phyloP scores from a whole-genome alignment of 2,113 vertebrate species.

The Corythornis cristatus region DNA sequence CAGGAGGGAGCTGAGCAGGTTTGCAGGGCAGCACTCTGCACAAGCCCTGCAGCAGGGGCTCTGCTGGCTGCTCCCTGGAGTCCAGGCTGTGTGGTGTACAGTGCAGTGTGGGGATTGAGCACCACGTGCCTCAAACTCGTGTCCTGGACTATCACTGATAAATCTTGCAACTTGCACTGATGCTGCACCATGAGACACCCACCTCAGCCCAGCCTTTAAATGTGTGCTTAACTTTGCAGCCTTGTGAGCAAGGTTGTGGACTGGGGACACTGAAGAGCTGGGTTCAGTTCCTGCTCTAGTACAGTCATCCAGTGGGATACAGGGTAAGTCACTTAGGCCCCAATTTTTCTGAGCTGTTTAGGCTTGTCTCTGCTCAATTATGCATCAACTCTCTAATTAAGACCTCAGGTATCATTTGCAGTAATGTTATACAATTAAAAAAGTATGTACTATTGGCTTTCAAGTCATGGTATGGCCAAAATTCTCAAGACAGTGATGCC shows the following conservation, averaged over 20 bases:
- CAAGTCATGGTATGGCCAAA: neutral
- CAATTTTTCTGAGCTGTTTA: conserved; percentile 24
- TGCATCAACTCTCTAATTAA: conserved; percentile 1
- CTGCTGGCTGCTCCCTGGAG: neutral
- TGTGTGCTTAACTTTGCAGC: conserved; percentile 65
- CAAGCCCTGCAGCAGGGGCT: neutral
- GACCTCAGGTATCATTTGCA: neutral
- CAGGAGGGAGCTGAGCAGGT: neutral
- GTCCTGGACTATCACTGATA: conserved; percentile 9
- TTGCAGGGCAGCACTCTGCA: neutral
- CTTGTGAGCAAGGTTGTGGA: conserved; percentile 68
- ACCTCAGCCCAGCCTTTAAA: conserved; percentile 57
- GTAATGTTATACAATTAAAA: neutral
- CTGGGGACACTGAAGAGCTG: conserved; percentile 65
- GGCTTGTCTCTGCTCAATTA: conserved; percentile 33
- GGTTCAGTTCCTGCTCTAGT: conserved; percentile 66
- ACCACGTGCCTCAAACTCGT: neutral
- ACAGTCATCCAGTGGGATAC: conserved; percentile 55
- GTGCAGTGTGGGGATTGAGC: neutral
- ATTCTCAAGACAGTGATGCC: neutral
- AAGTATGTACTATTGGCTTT: neutral
- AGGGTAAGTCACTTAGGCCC: conserved; percentile 63
- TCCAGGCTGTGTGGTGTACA: neutral
- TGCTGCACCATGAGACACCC: conserved; percentile 31
- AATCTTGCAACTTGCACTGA: conserved; percentile 25